A percentile compares a stretch with the other conserved stretches of the same genome.
These are phyloP conservation scores for Diploptera punctata DNA, from an alignment of 2,888 invertebrate genomes.

Conservation along the genomic window DNA sequence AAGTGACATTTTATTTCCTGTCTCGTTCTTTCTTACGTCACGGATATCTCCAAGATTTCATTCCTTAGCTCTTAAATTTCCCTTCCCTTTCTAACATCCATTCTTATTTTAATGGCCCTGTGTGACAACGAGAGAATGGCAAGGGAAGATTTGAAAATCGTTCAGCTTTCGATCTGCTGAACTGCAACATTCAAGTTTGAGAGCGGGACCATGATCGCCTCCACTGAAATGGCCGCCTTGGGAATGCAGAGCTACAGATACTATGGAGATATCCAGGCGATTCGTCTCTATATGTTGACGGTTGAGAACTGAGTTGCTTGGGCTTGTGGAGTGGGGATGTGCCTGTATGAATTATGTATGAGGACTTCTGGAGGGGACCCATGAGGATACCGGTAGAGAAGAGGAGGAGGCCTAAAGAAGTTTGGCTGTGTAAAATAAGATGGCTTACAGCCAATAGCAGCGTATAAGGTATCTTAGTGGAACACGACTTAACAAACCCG, in stretches of 20 bases:
- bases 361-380: not conserved
- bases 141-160: not conserved
- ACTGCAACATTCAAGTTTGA: not conserved
- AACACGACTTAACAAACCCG: no score
- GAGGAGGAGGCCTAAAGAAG: constrained; percentile 5
- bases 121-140: no score
- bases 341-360: constrained; percentile 25
- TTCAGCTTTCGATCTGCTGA: not conserved
- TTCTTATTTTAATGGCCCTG: not conserved
- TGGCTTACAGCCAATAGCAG: not conserved
- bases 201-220: not conserved
- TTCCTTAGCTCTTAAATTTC: not conserved
- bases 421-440: constrained; percentile 12
- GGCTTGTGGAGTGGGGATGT: not conserved
- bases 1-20: no score
- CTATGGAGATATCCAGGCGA: constrained; percentile 27
- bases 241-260: constrained; percentile 3
- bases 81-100: no score
- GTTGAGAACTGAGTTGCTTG: constrained; percentile 15
- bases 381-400: not conserved
- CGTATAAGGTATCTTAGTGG: not conserved
- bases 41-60: not conserved
- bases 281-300: constrained; percentile 42
- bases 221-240: not conserved
- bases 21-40: no score